Evolutionary conservation across 2,113 vertebrate genomes (phyloP), one percentile per base, ranked within the genome.

Genomic region (Donacobius atricapilla): DNA sequence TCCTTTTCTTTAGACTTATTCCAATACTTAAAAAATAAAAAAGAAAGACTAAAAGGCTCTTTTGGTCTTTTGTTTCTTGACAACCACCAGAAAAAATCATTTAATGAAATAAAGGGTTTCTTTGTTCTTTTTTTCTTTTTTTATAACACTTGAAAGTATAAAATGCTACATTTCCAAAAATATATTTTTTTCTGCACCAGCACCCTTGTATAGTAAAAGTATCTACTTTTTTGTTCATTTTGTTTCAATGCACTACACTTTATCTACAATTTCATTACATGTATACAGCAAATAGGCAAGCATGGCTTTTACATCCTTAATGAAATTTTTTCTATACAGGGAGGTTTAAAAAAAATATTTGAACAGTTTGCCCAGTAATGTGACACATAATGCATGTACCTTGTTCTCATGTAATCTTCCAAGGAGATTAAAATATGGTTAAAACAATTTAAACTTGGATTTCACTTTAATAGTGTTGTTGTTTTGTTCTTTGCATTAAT

Each of bases 301-400:
- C 98, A 99, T 99, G 99, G 99, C 99, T 99, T 99, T 98, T 98
- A 99, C 98, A 99, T 99, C 98, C 98, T 99, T 98, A 98, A 98
- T 98, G 98, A 98, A 98, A 96, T 97, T 97, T 97, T 97, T 98
- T 97, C 98, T 98, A 98, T 98, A 98, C 98, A 98, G 98, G 98
- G 98, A 98, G 97, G 97, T 98, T 98, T 98, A 98, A 98, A 98
- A 98, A 98, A 98, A 97, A 98, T 97, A 98, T 96, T 98, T 97
- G 96, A 98, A 98, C 98, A 98, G 97, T 98, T 98, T 98, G 98
- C 98, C 98, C 97, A 98, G 98, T 98, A 98, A 98, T 96, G 98
- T 98, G 98, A 99, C 98, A 98, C 98, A 98, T 98, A 98, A 98
- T 98, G 98, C 98, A 98, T 98, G 98, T 98, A 98, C 98, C 98